Evolutionary conservation across 2,888 invertebrate species (phyloP), one percentile per base, ranked within the genome.

Genomic region (Stramonita haemastoma): DNA sequence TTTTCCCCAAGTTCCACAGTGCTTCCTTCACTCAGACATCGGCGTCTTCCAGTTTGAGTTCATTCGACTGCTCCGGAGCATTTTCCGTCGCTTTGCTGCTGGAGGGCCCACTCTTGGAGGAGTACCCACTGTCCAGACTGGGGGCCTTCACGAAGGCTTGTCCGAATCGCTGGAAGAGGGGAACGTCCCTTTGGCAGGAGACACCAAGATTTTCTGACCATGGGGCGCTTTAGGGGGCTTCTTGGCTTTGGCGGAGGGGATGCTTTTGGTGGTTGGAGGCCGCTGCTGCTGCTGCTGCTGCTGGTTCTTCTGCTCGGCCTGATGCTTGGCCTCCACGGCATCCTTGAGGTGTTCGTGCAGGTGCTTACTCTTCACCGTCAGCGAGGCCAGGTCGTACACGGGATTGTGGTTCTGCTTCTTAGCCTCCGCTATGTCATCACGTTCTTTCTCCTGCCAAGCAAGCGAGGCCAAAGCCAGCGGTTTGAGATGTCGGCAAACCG

Each of bases 81-180:
- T 89, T 91, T 2, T 85, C 85, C 15, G 32, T 66, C 0, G 88
- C 87, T 89, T 93, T 93, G 83, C 90, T 92, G n/a, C 91, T 92
- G 57, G 89, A 87, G 13, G 57, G 89, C 88, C 92, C 90, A 91
- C 94, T 94, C 88, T 93, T 92, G 70, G 93, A 91, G 26, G 94
- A 94, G 90, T 93, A 93, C 19, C 94, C 93, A 84, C 94, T 94
- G 86, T 94, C 94, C 89, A 93, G 93, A 88, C 94, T 94, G 11
- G 93, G 92, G 91, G 93, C 93, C 89, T 94, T 94, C 26, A 94
- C 93, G 92, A 94, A 92, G 8, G 93, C 93, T 87, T 93, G 22
- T 90, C 86, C 8, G 92, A 90, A 87, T 92, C 91, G 22, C 90
- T 90, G 17, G 32, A 8, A 13, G 77, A 32, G 77, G 77, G 32